Evolutionary conservation across 2,113 vertebrate genomes (phyloP).

Genomic region (Calyptommatus sinebrachiatus): DNA sequence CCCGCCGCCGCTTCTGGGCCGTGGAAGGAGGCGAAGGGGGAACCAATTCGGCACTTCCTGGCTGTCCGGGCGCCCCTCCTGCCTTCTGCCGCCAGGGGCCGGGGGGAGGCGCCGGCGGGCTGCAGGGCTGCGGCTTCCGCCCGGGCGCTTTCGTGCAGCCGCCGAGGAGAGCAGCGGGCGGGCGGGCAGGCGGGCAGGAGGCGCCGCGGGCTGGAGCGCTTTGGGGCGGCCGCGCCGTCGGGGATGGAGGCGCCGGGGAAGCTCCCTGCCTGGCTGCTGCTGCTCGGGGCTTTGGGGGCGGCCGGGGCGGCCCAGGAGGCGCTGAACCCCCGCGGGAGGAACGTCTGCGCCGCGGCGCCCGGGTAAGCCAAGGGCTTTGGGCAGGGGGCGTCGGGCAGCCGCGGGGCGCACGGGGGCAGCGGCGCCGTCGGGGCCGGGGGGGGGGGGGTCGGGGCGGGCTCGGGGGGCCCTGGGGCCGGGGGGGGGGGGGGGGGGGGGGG

Average conservation of each 20-base stretch:
- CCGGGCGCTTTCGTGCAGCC: slow-evolving; percentile 14
- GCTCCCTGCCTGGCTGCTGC: slow-evolving; percentile 8
- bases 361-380: slow-evolving; percentile 51
- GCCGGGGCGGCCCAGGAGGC: slow-evolving; percentile 63
- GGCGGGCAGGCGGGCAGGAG: background rate
- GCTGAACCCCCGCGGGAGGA: slow-evolving; percentile 64
- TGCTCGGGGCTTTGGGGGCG: slow-evolving; percentile 22
- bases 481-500: too few relatives aligned
- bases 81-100: slow-evolving; percentile 45
- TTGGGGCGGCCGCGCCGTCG: background rate
- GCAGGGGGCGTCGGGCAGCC: background rate
- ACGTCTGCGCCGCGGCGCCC: slow-evolving; percentile 62
- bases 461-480: too few relatives aligned
- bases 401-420: background rate
- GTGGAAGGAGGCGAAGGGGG: slow-evolving; percentile 46
- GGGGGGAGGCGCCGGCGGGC: slow-evolving; percentile 13
- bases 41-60: slow-evolving; percentile 65
- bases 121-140: slow-evolving; percentile 41
- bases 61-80: slow-evolving; percentile 47
- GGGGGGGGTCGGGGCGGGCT: too few relatives aligned
- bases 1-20: slow-evolving; percentile 18
- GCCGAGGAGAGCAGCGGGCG: slow-evolving; percentile 12
- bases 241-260: slow-evolving; percentile 16
- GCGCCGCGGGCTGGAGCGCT: background rate
- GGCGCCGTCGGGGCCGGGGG: too few relatives aligned